Percentiles rank a stretch among this genome's conserved stretches.
Conservation (phyloP, 2,113 vertebrate species). For the Poeciliopsis retropinna region DNA sequence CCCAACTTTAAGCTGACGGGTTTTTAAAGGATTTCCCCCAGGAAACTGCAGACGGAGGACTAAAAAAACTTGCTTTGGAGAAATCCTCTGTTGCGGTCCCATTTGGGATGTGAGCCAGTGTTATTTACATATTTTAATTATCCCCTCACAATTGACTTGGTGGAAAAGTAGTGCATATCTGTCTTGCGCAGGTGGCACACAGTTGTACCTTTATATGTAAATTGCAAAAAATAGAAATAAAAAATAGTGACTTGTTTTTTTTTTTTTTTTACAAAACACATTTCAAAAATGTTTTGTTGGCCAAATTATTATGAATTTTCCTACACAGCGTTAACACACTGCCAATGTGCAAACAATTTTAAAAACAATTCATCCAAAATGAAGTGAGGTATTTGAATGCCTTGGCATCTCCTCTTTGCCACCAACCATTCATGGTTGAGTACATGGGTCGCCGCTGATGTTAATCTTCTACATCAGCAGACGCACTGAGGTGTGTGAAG, state of each 20-base stretch:
- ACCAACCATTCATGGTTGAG: conserved; percentile 1
- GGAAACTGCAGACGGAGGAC: conserved; percentile 32
- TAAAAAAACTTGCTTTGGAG: conserved; percentile 20
- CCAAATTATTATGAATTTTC: neutral
- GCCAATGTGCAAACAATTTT: neutral
- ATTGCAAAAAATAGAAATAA: no score
- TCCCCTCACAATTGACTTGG: conserved; percentile 18
- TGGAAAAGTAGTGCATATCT: conserved; percentile 24
- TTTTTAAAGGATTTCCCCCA: conserved; percentile 18
- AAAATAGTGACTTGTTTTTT: no score
- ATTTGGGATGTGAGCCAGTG: neutral
- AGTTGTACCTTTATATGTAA: neutral
- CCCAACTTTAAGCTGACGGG: conserved; percentile 17
- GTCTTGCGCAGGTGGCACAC: conserved; percentile 13
- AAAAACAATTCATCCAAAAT: neutral
- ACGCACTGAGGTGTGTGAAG: conserved; percentile 5
- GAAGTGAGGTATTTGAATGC: neutral
- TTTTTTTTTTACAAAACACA: neutral
- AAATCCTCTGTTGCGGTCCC: conserved; percentile 34
- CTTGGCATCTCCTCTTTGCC: neutral
- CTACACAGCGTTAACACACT: neutral
- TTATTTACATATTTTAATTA: conserved; percentile 55
- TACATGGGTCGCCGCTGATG: conserved; percentile 4
- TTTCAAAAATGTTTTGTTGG: neutral
- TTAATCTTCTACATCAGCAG: conserved; percentile 18